Evolutionary conservation across 2,888 invertebrate species (phyloP).

Genomic region (Synergus japonicus): DNA sequence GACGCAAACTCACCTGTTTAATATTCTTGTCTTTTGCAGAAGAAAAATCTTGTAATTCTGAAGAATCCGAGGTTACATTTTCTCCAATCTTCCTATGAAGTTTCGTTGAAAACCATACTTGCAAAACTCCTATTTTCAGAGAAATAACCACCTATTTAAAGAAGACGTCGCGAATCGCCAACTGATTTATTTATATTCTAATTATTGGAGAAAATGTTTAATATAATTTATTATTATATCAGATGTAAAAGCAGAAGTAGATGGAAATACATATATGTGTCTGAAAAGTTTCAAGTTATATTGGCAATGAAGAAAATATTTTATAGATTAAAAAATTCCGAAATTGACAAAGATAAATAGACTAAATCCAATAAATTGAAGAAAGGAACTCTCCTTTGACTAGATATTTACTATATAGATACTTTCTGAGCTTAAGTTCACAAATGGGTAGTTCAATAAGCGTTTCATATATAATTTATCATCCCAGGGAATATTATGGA

Average conservation of each 20-base stretch:
- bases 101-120: not conserved
- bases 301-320: not conserved
- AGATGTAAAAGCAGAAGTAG: not conserved
- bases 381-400: not conserved
- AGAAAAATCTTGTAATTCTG: conserved; percentile 8
- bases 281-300: not conserved
- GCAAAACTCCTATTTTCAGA: not conserved
- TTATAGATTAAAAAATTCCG: not conserved
- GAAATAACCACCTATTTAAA: not conserved
- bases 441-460: not conserved
- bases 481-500: not conserved
- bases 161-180: not conserved
- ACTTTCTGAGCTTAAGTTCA: not conserved
- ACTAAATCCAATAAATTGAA: not conserved
- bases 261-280: not conserved
- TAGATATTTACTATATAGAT: not conserved
- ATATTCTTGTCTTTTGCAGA: not conserved
- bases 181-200: not conserved
- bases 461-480: too few relatives aligned
- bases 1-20: conserved; percentile 24
- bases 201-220: not conserved
- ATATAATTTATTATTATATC: not conserved
- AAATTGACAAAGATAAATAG: not conserved
- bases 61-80: conserved; percentile 16
- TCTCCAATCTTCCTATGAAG: not conserved